Evolutionary conservation across 2,797 vertebrate species (phyloP).

Genomic region (Monodelphis domestica): DNA sequence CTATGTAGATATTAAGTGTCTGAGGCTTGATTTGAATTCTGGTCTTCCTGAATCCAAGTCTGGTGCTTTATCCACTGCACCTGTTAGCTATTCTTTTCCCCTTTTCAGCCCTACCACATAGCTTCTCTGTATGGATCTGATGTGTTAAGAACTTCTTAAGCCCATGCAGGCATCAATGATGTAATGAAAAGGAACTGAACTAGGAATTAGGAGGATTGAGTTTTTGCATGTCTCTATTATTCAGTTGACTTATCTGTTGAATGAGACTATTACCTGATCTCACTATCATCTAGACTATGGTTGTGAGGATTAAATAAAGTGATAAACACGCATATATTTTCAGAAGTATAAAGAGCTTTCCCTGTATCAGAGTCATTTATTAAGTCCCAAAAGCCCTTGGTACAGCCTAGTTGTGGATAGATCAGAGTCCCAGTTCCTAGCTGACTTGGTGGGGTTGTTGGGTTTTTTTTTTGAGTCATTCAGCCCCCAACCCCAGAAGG

Average conservation of each 20-base stretch:
- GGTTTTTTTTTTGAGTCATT: neutral
- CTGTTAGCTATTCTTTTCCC: neutral
- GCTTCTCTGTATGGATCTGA: neutral
- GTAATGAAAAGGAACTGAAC: neutral
- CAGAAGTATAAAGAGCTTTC: neutral
- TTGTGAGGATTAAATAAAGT: neutral
- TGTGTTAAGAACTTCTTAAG: neutral
- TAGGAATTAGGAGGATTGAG: neutral
- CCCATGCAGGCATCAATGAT: neutral
- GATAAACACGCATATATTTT: neutral
- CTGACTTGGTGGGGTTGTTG: neutral
- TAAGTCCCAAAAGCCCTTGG: rapidly evolving
- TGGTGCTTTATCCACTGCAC: neutral
- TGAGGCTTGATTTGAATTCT: neutral
- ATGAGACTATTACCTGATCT: neutral
- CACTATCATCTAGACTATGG: neutral
- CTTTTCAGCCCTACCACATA: neutral
- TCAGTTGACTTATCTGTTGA: neutral
- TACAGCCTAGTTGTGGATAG: neutral
- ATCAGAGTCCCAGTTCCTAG: neutral
- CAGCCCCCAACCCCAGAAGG: neutral
- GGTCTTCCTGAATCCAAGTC: neutral
- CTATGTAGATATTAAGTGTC: neutral
- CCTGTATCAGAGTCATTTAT: neutral
- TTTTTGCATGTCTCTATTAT: neutral